These are phyloP conservation scores for Netelia melanura DNA, from an alignment of 2,888 invertebrate genomes.

Conservation along the genomic window DNA sequence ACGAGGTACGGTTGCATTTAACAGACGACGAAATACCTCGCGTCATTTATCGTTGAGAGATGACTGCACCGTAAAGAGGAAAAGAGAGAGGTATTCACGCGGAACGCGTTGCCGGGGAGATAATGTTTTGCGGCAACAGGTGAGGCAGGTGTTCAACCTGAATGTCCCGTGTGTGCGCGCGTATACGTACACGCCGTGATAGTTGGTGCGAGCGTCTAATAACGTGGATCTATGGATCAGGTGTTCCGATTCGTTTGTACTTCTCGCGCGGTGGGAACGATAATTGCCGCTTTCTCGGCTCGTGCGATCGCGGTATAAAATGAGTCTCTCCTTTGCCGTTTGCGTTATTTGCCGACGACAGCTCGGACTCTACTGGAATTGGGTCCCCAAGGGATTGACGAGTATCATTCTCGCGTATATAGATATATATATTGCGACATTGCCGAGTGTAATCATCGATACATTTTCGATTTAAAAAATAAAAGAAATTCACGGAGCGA, in stretches of 20 bases:
- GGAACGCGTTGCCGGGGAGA: constrained; percentile 80
- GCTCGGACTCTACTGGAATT: constrained; percentile 42
- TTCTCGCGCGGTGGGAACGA: constrained; percentile 75
- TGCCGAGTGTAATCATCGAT: constrained; percentile 41
- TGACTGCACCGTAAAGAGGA: constrained; percentile 76
- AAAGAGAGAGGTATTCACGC: constrained; percentile 69
- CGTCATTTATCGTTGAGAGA: constrained; percentile 82
- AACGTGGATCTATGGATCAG: constrained; percentile 84
- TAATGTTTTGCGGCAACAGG: constrained; percentile 85
- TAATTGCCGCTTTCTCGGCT: constrained; percentile 74
- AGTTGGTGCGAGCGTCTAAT: constrained; percentile 82
- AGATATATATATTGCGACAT: constrained; percentile 12
- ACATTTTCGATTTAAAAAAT: constrained; percentile 47
- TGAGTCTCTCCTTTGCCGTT: constrained; percentile 45
- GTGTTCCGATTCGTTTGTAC: constrained; percentile 80
- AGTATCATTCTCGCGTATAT: constrained; percentile 16
- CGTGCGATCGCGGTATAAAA: constrained; percentile 61
- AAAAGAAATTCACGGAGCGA: background rate
- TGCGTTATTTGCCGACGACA: constrained; percentile 45
- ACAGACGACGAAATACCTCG: constrained; percentile 72
- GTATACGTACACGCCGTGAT: constrained; percentile 46
- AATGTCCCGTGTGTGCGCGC: constrained; percentile 73
- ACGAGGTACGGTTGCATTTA: constrained; percentile 1
- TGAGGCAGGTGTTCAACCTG: constrained; percentile 84
- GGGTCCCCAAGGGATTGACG: constrained; percentile 51